These are phyloP conservation scores for Cryptoprocta ferox DNA, from an alignment of 2,797 vertebrate genomes.

Conservation along the genomic window DNA sequence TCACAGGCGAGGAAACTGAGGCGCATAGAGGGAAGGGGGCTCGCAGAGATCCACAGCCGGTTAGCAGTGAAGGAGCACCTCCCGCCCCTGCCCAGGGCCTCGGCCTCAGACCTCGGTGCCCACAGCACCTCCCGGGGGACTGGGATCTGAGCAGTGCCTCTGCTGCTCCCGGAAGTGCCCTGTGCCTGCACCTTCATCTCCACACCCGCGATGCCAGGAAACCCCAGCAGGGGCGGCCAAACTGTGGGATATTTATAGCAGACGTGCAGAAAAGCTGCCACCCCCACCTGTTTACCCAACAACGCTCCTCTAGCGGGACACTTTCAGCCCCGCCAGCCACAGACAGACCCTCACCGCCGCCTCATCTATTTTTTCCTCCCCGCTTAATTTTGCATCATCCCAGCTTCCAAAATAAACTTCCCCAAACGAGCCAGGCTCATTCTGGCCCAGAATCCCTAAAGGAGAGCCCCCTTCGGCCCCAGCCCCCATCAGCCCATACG, in stretches of 20 bases:
- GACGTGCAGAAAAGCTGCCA: conserved; percentile 55
- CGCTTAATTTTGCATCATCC: conserved; percentile 82
- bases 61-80: not conserved
- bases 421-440: conserved; percentile 66
- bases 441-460: conserved; percentile 62
- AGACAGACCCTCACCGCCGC: conserved; percentile 79
- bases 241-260: conserved; percentile 71
- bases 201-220: conserved; percentile 76
- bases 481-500: conserved; percentile 17
- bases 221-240: conserved; percentile 34
- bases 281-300: conserved; percentile 74
- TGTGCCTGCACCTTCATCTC: conserved; percentile 66
- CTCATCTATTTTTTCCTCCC: conserved; percentile 82
- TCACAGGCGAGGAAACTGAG: no score
- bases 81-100: not conserved
- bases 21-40: not conserved
- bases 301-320: conserved; percentile 1
- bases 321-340: conserved; percentile 73
- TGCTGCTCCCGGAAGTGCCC: conserved; percentile 48
- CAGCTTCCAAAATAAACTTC: conserved; percentile 83
- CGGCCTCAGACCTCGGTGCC: not conserved
- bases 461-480: conserved; percentile 62
- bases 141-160: not conserved
- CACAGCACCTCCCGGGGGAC: not conserved
- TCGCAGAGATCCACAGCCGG: not conserved